Percentiles rank a stretch among this genome's conserved stretches.
phyloP scores from a whole-genome alignment of 2,113 vertebrate genomes.

The Catharus bicknelli region DNA sequence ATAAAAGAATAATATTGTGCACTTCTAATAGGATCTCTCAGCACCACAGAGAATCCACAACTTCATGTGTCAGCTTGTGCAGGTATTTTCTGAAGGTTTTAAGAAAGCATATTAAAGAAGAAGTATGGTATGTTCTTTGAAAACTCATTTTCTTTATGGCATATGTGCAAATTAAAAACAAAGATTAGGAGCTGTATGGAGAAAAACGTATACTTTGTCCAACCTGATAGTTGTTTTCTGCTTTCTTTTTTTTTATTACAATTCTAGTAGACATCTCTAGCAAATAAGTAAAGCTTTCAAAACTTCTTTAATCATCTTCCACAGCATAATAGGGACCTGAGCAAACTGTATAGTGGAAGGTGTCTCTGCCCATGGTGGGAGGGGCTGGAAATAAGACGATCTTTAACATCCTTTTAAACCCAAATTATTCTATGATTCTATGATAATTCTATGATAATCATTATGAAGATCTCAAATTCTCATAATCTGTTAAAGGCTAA shows the following conservation, averaged over 20 bases:
- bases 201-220: neutral
- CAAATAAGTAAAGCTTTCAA: neutral
- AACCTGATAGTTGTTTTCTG: neutral
- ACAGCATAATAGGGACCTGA: neutral
- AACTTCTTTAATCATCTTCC: neutral
- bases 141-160: neutral
- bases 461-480: neutral
- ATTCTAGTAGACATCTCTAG: neutral
- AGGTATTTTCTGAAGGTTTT: neutral
- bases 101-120: neutral
- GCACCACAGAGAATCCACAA: neutral
- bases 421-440: neutral
- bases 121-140: neutral
- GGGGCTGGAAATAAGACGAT: neutral
- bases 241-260: neutral
- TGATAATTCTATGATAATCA: neutral
- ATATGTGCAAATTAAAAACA: neutral
- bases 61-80: neutral
- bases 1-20: constrained; percentile 19
- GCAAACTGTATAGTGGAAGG: neutral
- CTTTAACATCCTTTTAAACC: neutral
- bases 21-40: constrained; percentile 21
- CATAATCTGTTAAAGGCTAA: neutral
- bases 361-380: no score
- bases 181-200: neutral